Base-by-base conservation (phyloP, 92 coral and sea anemone genomes). In the Epizoanthus stellaris region DNA sequence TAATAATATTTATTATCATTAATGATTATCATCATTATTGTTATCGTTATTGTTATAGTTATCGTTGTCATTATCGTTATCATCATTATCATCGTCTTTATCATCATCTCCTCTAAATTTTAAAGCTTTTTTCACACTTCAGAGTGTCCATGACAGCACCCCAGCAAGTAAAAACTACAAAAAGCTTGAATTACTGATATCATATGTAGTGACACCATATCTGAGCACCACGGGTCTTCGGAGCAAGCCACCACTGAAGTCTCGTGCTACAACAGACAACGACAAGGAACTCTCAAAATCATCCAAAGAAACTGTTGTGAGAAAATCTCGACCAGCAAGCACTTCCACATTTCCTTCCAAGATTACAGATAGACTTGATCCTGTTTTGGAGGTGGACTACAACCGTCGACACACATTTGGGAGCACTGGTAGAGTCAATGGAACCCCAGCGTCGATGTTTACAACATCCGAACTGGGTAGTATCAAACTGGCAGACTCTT, bases 101-200 rank as follows among this genome's bases (percentile, higher is more conserved):
- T 49, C 14, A 8, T 8, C 9, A 8, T 49, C 34, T 30, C 34
- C 34, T 30, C 34, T 0, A 30, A 30, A 30, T 30, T 30, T 30
- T 30, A 30, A 30, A 30, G 1, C 52, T 77, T 36, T n/a, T 12
- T 65, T 77, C 54, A 10, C 49, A 7, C 66, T 75, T n/a, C 81
- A 96, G 99, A 91, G 99, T 66, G 97, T 96, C 9, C 99, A 94
- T 64, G 99, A 93, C 67, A 85, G 91, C 30, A 67, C 71, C 19
- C 91, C 87, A 6, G 90, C 91, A 63, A 86, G 75, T 75, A 90
- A 85, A 67, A 96, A 96, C 82, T 94, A 96, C 82, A 85, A 70
- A 87, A 93, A 92, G 82, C 92, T 96, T 20, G 99, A 96, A 70
- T 87, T 81, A 38, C 87, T 96, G 38, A 91, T 96, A 62, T 91